Evolutionary conservation across 2,888 invertebrate species (phyloP), one percentile per base, ranked within the genome.

Genomic region (Acanthacorydalis orientalis): DNA sequence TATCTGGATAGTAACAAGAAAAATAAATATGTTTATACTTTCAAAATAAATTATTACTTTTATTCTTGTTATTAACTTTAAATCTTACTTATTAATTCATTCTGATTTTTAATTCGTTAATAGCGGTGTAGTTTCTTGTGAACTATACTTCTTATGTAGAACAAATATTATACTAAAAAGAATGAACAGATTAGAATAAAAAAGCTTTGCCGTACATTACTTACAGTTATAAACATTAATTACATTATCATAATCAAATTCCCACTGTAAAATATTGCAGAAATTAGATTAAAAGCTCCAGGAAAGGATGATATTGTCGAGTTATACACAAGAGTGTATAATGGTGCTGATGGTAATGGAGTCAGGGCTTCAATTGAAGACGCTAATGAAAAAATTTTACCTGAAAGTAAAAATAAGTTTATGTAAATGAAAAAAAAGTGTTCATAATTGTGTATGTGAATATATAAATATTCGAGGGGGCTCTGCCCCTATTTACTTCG

Each of bases 351-450:
- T 2, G 75, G 55, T 45, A 83, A 64, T 1, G 78, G 78, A 16
- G 74, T 69, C 40, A 75, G 54, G 12, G 79, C 75, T 63, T 83
- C 83, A 31, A 80, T 57, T 3, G 77, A 72, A 32, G 78, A 73
- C 57, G 78, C 73, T 46, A 83, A 63, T 0, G 83, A 75, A 58
- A 82, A 83, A 31, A 82, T 72, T 64, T 80, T 80, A 3, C 79
- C 79, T 62, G 51, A 9, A 54, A 54, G 54, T 14, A 48, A 50
- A 49, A 50, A n/a, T n/a, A n/a, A n/a, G n/a, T n/a, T n/a, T n/a
- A n/a, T n/a, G n/a, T n/a, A n/a, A n/a, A n/a, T n/a, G n/a, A n/a
- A n/a, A n/a, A n/a, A n/a, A n/a, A n/a, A n/a, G n/a, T n/a, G n/a
- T n/a, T n/a, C n/a, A n/a, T n/a, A n/a, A n/a, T n/a, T n/a, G n/a